Evolutionary conservation across 2,888 invertebrate species (phyloP).

Genomic region (Stenichneumon culpator): DNA sequence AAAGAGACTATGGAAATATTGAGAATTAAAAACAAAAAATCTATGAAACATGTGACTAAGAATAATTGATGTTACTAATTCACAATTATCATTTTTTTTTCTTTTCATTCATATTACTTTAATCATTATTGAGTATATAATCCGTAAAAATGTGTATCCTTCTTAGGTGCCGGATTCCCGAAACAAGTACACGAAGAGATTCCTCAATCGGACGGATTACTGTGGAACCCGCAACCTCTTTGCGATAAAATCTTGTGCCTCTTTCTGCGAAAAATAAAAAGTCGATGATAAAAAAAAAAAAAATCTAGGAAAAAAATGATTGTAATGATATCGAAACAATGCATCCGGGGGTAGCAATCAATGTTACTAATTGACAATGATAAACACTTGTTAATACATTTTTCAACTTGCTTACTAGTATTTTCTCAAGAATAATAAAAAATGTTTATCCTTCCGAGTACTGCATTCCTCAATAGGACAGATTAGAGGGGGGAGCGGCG

Average conservation of each 20-base stretch:
- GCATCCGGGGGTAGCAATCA: no score
- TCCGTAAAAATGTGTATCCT: not conserved
- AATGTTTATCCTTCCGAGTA: not conserved
- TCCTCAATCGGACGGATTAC: no score
- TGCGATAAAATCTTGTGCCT: no score
- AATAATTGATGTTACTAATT: not conserved
- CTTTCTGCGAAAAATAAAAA: not conserved
- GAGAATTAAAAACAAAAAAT: not conserved
- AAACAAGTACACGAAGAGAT: no score
- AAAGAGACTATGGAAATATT: constrained; percentile 1
- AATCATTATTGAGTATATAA: not conserved
- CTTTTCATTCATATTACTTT: not conserved
- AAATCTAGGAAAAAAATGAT: no score
- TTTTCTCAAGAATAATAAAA: not conserved
- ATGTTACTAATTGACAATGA: no score
- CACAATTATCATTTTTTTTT: not conserved
- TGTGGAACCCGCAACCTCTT: no score
- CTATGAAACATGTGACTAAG: not conserved
- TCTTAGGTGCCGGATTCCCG: not conserved
- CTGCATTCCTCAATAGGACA: not conserved
- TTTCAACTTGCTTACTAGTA: not conserved
- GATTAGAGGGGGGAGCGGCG: not conserved
- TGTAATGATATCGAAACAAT: not conserved
- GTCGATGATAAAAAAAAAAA: not conserved
- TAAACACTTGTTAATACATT: no score